Conservation (phyloP, 2,888 invertebrate genomes). For the Oscheius myriophilus region DNA sequence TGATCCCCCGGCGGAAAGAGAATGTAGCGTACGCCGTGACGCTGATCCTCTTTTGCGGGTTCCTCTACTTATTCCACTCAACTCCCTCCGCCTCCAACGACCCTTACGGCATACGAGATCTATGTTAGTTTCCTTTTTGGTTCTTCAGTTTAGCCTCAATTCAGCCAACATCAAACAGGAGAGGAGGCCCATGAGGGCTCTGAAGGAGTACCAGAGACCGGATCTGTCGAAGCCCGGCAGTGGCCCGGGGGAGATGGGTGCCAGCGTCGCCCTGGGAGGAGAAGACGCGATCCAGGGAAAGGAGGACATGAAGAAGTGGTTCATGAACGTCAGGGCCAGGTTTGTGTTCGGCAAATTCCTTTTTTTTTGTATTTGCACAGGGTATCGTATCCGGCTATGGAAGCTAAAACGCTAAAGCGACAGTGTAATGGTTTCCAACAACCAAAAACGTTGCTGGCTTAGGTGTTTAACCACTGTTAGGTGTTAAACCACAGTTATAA, state of each 20-base stretch:
- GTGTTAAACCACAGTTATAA: too few species aligned
- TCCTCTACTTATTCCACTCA: slow-evolving; percentile 8
- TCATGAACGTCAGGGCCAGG: slow-evolving; percentile 67
- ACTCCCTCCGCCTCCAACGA: neutral
- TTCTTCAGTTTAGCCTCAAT: slow-evolving; percentile 1
- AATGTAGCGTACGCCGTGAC: slow-evolving; percentile 24
- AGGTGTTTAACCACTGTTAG: too few species aligned
- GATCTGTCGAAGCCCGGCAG: neutral
- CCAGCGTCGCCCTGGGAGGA: slow-evolving; percentile 47
- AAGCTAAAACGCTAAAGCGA: too few species aligned
- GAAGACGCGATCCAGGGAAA: slow-evolving; percentile 49
- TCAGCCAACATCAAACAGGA: neutral
- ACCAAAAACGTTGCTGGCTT: too few species aligned
- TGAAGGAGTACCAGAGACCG: slow-evolving; percentile 6
- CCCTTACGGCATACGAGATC: neutral
- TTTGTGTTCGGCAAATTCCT: slow-evolving; percentile 21
- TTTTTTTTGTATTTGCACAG: too few species aligned
- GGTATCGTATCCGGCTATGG: too few species aligned
- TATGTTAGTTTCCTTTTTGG: neutral
- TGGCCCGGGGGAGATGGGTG: slow-evolving; percentile 61
- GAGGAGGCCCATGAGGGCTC: neutral
- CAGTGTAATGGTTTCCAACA: too few species aligned
- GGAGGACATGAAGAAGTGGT: slow-evolving; percentile 65
- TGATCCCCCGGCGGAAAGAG: slow-evolving; percentile 31
- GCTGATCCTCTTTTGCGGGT: slow-evolving; percentile 18